Evolutionary conservation across 2,797 vertebrate species (phyloP), one percentile per base, ranked within the genome.

Genomic region (Borostomias antarcticus): DNA sequence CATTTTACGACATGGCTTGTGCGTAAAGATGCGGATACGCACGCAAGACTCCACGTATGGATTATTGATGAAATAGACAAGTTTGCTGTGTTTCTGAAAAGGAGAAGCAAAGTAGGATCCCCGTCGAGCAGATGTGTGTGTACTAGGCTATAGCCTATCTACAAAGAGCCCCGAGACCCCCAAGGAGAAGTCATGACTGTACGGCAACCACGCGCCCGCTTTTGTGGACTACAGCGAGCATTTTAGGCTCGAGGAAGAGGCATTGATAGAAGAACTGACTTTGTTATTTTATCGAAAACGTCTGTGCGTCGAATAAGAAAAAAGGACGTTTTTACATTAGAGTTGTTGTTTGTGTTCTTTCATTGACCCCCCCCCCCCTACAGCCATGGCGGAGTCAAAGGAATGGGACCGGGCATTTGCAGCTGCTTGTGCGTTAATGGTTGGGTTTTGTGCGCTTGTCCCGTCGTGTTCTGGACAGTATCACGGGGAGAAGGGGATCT

Each of bases 401-500:
- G 13, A 11, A 29, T 10, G 5, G 8, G 37, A 15, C 26, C n/a
- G 28, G 45, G 30, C 83, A 83, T 86, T 82, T 79, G 81, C 82
- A 81, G 26, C 80, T 82, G 83, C 73, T 82, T 85, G 75, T 62
- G 72, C 65, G 25, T 65, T 86, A 79, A 70, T 86, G 84, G 85
- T 71, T 61, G 52, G n/a, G n/a, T n/a, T 92, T 75, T 85, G 82
- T 70, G 86, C 85, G 56, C 68, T 93, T 23, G 40, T 82, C 61
- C 78, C 75, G 6, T 57, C 64, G 70, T 67, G 79, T 57, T 80
- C 54, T 10, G 89, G 76, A 63, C 92, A 92, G 57, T 89, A 92
- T 63, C 91, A 93, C 43, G 94, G 94, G 1, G 96, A 96, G 58
- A 92, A 93, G 43, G 96, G 94, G 1, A 95, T 97, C 68, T 96